Percentiles rank a stretch among this genome's conserved stretches.
Conservation (phyloP, 2,888 invertebrate species). For the Eumacrocentrus americanus region DNA sequence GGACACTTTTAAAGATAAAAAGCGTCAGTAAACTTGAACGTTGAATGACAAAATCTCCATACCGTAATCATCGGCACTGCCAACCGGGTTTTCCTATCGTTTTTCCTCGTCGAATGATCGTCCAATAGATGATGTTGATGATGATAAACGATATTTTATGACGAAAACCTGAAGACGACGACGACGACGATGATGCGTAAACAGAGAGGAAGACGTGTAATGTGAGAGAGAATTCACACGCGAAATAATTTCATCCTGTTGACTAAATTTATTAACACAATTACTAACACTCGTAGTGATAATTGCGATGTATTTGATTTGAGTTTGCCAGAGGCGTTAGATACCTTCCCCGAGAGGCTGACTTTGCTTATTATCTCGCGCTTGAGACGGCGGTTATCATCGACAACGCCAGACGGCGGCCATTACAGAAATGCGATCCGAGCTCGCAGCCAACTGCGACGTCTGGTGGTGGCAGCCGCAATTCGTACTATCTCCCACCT, state of each 20-base stretch:
- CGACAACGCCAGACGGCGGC: conserved; percentile 59
- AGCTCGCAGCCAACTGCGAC: conserved; percentile 26
- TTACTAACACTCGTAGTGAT: background rate
- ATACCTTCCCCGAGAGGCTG: background rate
- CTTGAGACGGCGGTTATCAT: conserved; percentile 41
- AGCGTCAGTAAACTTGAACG: background rate
- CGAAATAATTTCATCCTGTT: background rate
- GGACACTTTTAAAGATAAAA: background rate
- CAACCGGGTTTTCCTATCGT: too few relatives aligned
- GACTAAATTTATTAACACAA: background rate
- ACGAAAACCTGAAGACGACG: conserved; percentile 1
- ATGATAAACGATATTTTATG: conserved; percentile 4
- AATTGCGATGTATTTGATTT: background rate
- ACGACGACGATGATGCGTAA: conserved; percentile 31
- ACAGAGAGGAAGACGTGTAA: conserved; percentile 30
- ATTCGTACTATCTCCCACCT: conserved; percentile 24
- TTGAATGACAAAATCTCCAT: too few relatives aligned
- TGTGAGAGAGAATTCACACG: background rate
- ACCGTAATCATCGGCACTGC: too few relatives aligned
- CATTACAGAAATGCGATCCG: conserved; percentile 56
- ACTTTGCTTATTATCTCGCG: background rate
- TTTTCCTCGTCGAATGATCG: background rate
- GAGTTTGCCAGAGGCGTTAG: background rate
- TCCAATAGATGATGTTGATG: too few relatives aligned
- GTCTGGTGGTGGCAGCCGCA: conserved; percentile 29